Conservation (phyloP, 1,140 invertebrate species). For the Limonius californicus region DNA sequence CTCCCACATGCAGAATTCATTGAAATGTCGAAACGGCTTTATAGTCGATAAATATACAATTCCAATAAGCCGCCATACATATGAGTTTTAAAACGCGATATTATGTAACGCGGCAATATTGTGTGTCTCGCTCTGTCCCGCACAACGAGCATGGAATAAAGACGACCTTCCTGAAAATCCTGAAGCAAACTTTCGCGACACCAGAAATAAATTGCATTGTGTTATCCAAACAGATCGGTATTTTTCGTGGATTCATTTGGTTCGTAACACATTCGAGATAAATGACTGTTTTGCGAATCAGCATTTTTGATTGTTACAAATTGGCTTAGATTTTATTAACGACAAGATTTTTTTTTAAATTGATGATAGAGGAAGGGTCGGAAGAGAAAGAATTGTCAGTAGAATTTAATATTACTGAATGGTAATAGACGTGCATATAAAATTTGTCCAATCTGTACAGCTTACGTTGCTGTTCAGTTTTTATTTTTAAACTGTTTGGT, state of each 20-base stretch:
- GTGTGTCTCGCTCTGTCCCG: not conserved
- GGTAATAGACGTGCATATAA: too few relatives aligned
- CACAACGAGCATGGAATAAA: not conserved
- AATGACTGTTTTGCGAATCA: not conserved
- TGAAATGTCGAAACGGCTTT: conserved; percentile 8
- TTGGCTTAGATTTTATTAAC: not conserved
- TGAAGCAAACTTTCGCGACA: not conserved
- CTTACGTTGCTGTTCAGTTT: too few relatives aligned
- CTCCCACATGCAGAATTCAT: not conserved
- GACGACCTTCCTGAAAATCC: not conserved
- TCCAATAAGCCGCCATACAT: conserved; percentile 7
- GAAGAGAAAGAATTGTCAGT: too few relatives aligned
- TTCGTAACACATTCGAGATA: conserved; percentile 1
- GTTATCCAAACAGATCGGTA: conserved; percentile 5
- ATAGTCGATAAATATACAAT: conserved; percentile 12
- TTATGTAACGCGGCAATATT: not conserved
- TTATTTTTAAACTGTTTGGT: too few relatives aligned
- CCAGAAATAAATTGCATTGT: conserved; percentile 9
- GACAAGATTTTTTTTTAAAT: not conserved
- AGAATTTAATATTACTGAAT: too few relatives aligned
- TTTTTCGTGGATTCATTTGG: conserved; percentile 8
- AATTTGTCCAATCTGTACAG: too few relatives aligned
- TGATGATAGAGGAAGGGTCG: too few relatives aligned
- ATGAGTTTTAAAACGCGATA: not conserved
- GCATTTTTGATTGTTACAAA: conserved; percentile 8